These are phyloP conservation scores for Drosophila azteca DNA, from an alignment of 1,140 invertebrate species.

Conservation along the genomic window DNA sequence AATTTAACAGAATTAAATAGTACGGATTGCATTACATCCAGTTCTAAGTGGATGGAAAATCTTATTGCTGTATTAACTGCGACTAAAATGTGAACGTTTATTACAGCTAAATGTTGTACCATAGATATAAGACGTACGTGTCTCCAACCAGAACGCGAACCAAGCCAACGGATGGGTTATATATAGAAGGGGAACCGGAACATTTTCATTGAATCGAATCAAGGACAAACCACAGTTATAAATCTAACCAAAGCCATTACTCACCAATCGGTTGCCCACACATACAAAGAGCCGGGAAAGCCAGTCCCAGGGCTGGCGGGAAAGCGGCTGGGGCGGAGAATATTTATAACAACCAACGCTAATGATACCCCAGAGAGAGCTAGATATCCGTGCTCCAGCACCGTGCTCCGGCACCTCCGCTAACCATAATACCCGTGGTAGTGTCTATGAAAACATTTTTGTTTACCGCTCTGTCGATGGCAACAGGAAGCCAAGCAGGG, in stretches of 20 bases:
- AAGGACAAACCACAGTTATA: slow-evolving; percentile 9
- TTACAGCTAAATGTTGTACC: too few species aligned
- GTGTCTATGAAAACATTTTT: slow-evolving; percentile 61
- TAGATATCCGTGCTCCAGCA: not conserved
- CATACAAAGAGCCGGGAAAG: slow-evolving; percentile 27
- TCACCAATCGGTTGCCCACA: slow-evolving; percentile 34
- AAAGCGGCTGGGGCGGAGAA: slow-evolving; percentile 12
- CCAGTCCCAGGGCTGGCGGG: too few species aligned
- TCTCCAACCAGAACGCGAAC: too few species aligned
- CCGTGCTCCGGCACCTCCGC: too few species aligned
- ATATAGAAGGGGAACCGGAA: not conserved
- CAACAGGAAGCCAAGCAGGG: slow-evolving; percentile 37
- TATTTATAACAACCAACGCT: slow-evolving; percentile 48
- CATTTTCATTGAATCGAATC: slow-evolving; percentile 5
- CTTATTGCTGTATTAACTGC: too few species aligned
- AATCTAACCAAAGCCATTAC: slow-evolving; percentile 39
- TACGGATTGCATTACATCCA: too few species aligned
- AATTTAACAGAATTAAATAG: too few species aligned
- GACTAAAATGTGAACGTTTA: too few species aligned
- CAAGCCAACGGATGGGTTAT: slow-evolving; percentile 7
- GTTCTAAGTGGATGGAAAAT: too few species aligned
- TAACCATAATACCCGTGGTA: not conserved
- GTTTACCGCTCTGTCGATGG: slow-evolving; percentile 44
- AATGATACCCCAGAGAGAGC: slow-evolving; percentile 52
- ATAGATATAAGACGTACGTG: too few species aligned